These are phyloP conservation scores for Patella pellucida DNA, from an alignment of 2,888 invertebrate genomes.

Conservation along the genomic window DNA sequence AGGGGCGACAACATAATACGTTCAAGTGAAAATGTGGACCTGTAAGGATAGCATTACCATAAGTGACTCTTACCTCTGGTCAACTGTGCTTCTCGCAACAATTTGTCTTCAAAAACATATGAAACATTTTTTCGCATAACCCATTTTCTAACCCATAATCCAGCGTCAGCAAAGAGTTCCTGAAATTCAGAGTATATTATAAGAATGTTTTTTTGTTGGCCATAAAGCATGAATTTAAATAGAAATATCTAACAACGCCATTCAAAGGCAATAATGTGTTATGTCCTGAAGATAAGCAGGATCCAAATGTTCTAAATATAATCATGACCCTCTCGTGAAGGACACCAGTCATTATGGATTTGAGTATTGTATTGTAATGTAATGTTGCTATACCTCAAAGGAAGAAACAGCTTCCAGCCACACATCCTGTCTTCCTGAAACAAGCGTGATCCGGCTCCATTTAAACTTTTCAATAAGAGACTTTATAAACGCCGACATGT, in stretches of 20 bases:
- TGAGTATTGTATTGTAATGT: too few relatives aligned
- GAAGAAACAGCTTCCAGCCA: slow-evolving; percentile 14
- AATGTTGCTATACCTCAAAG: neutral
- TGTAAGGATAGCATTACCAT: too few relatives aligned
- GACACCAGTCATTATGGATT: too few relatives aligned
- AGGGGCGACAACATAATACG: too few relatives aligned
- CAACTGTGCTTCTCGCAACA: neutral
- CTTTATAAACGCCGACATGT: slow-evolving; percentile 1
- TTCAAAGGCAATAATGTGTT: too few relatives aligned
- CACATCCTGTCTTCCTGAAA: slow-evolving; percentile 10
- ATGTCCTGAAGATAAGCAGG: too few relatives aligned
- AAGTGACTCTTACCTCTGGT: neutral
- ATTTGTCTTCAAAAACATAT: neutral
- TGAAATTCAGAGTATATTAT: neutral
- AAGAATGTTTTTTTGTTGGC: too few relatives aligned
- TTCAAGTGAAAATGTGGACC: too few relatives aligned
- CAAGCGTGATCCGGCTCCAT: slow-evolving; percentile 14
- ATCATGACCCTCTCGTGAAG: too few relatives aligned
- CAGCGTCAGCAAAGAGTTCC: neutral
- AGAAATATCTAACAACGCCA: too few relatives aligned
- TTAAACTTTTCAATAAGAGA: neutral
- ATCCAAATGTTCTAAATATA: too few relatives aligned
- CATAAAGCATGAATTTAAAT: too few relatives aligned
- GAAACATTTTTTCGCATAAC: neutral
- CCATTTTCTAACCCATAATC: neutral